phyloP scores from a whole-genome alignment of 2,797 vertebrate species.

The Buphagus erythrorhynchus region DNA sequence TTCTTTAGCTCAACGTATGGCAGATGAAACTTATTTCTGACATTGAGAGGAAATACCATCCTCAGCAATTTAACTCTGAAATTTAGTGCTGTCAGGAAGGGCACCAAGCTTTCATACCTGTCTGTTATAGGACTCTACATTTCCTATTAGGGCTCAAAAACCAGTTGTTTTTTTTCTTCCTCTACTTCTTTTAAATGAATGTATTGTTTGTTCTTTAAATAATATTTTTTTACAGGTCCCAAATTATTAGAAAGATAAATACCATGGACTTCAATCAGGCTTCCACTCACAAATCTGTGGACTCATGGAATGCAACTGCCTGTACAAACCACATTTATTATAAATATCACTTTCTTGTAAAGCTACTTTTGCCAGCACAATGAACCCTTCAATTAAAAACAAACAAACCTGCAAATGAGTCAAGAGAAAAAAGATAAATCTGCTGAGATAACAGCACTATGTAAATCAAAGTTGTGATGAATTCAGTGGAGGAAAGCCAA shows the following conservation, averaged over 20 bases:
- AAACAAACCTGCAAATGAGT: not conserved
- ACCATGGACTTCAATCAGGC: not conserved
- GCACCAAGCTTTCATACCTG: fast-evolving
- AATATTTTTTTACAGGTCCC: not conserved
- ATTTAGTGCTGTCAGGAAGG: not conserved
- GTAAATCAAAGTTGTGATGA: not conserved
- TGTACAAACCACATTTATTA: not conserved
- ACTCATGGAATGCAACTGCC: fast-evolving
- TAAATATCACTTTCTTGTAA: not conserved
- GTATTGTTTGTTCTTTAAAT: fast-evolving
- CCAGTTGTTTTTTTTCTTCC: fast-evolving
- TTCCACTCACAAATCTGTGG: not conserved
- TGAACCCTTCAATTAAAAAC: not conserved
- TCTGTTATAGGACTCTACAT: fast-evolving
- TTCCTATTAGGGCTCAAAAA: not conserved
- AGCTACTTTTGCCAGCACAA: not conserved
- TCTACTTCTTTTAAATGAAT: fast-evolving
- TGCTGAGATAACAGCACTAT: not conserved
- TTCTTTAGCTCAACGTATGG: not conserved
- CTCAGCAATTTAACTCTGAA: not conserved
- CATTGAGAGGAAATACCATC: not conserved
- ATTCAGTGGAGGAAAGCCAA: not conserved
- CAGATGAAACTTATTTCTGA: not conserved
- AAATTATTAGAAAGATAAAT: not conserved
- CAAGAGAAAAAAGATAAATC: not conserved